Evolutionary conservation across 2,113 vertebrate species (phyloP), one percentile per base, ranked within the genome.

Genomic region (Dendrocopos noguchii): DNA sequence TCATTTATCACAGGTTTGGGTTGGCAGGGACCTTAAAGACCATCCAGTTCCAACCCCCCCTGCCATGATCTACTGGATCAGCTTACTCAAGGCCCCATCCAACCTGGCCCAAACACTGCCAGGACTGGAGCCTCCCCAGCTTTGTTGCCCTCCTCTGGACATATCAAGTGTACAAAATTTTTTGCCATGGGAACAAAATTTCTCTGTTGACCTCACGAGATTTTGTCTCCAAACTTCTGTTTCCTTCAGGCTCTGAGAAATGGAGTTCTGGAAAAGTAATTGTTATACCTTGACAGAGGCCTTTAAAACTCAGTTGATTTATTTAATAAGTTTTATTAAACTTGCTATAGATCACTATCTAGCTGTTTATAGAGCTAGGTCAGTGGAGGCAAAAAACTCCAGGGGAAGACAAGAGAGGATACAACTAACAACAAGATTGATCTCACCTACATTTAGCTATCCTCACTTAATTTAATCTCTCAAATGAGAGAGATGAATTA

Each of bases 381-480:
- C 57, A n/a, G 33, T 28, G 10, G 28, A 34, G 5, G 50, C 22
- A 6, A n/a, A 31, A 21, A 46, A n/a, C 10, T 78, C 64, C 39
- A 65, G 15, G 9, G 34, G 5, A 66, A 61, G 22, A 13, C 22
- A 34, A 42, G 44, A 90, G 53, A 76, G 9, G 11, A 22, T 63
- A 60, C 89, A 87, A 57, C 39, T 19, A 34, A 90, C 56, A 89
- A 82, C 7, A 64, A 72, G 63, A 95, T 19, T 44, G 36, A 87
- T 89, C 84, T 82, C 15, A 57, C 25, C 33, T 66, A 65, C 31
- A 29, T 91, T 95, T 91, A 81, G 16, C 79, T 93, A 55, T 94
- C 66, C 36, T 87, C 78, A 75, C 87, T 87, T 64, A 56, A 85
- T 87, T 77, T 88, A 80, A 81, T 88, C 42, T 92, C 57, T 63